Base-by-base conservation (phyloP, 2,888 invertebrate species). In the Abrostola tripartita region DNA sequence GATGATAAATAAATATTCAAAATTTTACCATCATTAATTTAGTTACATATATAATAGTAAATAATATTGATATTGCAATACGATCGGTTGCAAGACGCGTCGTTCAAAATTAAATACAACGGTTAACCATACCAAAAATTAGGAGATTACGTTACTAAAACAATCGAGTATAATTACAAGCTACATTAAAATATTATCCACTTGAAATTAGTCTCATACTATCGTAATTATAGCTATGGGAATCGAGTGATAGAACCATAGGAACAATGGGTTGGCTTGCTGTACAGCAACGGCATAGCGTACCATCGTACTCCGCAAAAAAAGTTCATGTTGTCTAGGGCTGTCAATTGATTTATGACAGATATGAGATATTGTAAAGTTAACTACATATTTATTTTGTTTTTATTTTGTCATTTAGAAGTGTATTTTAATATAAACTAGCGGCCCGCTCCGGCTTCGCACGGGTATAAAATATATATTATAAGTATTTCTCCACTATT, bases 121-220 rank as follows among this genome's bases (percentile, higher is more conserved):
- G 11, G 14, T 41, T 49, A 51, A 64, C 59, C 52, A 44, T 24
- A 56, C 58, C 59, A n/a, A 52, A 55, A 52, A 58, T 54, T 5
- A 49, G 47, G 56, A 58, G 24, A 55, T 76, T 37, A 37, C 37
- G 56, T 44, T 42, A 77, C 37, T 41, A 67, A 63, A 65, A 70
- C 62, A 63, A 67, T 70, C 65, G 53, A 40, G 41, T 59, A 24
- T 56, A 76, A 76, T 76, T 76, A 63, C 63, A 65, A 47, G 76
- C 62, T 52, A 40, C 11, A 38, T 68, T 72, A 56, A 24, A 50
- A 41, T 61, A 59, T 49, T 61, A 59, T 49, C 52, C 63, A 68
- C 59, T 58, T 24, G 63, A 7, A 65, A 65, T 59, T 63, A 50
- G 55, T 57, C 55, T 61, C 14, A 41, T 65, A 52, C 40, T 61